A percentile compares a stretch with the other conserved stretches of the same genome.
Evolutionary conservation across 23 tunicate species (phyloP).

Genomic region (Trididemnum miniatum): DNA sequence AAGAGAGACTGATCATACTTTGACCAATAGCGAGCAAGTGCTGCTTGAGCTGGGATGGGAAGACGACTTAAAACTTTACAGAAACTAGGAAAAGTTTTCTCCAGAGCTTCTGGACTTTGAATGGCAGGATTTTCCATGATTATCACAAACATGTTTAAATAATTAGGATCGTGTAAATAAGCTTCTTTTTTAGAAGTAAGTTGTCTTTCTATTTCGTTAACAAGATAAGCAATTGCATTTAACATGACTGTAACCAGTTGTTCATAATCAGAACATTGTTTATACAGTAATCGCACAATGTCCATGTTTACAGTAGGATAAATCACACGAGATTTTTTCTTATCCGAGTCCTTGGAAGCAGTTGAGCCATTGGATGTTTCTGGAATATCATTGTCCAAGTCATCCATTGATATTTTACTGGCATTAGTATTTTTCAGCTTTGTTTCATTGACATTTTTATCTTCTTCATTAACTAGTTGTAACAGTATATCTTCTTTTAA

Average conservation of each 20-base stretch:
- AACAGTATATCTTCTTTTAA: slow-evolving; percentile 17
- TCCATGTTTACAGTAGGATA: slow-evolving; percentile 56
- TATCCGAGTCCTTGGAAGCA: background rate
- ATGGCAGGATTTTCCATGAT: slow-evolving; percentile 63
- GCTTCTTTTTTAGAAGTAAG: slow-evolving; percentile 23
- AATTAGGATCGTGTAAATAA: slow-evolving; percentile 34
- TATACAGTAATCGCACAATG: slow-evolving; percentile 39
- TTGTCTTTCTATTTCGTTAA: slow-evolving; percentile 25
- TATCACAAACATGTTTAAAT: slow-evolving; percentile 67
- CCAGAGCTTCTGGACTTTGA: slow-evolving; percentile 59
- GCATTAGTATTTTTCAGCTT: background rate
- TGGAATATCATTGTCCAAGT: slow-evolving; percentile 12
- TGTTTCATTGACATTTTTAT: slow-evolving; percentile 35
- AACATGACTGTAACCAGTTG: slow-evolving; percentile 34
- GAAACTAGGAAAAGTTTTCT: slow-evolving; percentile 54
- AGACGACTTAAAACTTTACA: slow-evolving; percentile 47
- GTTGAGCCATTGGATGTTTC: background rate
- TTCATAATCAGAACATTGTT: slow-evolving; percentile 13
- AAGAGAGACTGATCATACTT: slow-evolving; percentile 24
- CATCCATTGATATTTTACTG: slow-evolving; percentile 9
- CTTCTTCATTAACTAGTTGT: background rate
- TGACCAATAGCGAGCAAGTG: slow-evolving; percentile 73
- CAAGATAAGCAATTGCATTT: slow-evolving; percentile 39
- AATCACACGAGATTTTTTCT: background rate
- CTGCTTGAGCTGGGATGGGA: slow-evolving; percentile 53